These are phyloP conservation scores for Bombus superbus DNA, from an alignment of 1,140 invertebrate genomes.

Conservation along the genomic window DNA sequence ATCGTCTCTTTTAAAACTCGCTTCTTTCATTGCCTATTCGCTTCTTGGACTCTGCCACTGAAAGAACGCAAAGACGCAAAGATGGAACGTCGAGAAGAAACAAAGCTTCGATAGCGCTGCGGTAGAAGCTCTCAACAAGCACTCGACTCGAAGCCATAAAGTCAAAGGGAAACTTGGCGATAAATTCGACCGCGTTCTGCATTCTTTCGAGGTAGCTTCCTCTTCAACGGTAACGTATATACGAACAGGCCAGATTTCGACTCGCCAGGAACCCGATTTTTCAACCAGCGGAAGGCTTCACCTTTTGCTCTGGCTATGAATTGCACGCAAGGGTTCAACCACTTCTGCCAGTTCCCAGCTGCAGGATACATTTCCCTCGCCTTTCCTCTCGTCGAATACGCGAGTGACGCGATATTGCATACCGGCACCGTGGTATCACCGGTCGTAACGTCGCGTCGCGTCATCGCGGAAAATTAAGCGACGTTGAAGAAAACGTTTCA, in stretches of 20 bases:
- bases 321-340: neutral
- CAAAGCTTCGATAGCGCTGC: neutral
- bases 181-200: neutral
- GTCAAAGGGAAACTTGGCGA: slow-evolving; percentile 9
- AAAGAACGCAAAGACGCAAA: neutral
- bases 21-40: neutral
- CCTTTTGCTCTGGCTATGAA: neutral
- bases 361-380: neutral
- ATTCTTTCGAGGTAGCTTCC: slow-evolving; percentile 11
- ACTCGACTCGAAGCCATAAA: neutral
- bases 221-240: neutral
- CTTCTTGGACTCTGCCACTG: neutral
- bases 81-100: neutral
- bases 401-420: neutral
- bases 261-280: neutral
- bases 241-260: neutral
- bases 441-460: neutral
- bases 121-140: neutral
- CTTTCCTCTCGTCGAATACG: neutral
- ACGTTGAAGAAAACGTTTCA: slow-evolving; percentile 24
- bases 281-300: neutral
- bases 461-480: slow-evolving; percentile 32
- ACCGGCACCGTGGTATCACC: neutral
- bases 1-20: neutral
- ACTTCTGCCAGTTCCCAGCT: neutral